These are phyloP conservation scores for Sebastes trivittatus DNA, from an alignment of 2,797 vertebrate species.

Conservation along the genomic window DNA sequence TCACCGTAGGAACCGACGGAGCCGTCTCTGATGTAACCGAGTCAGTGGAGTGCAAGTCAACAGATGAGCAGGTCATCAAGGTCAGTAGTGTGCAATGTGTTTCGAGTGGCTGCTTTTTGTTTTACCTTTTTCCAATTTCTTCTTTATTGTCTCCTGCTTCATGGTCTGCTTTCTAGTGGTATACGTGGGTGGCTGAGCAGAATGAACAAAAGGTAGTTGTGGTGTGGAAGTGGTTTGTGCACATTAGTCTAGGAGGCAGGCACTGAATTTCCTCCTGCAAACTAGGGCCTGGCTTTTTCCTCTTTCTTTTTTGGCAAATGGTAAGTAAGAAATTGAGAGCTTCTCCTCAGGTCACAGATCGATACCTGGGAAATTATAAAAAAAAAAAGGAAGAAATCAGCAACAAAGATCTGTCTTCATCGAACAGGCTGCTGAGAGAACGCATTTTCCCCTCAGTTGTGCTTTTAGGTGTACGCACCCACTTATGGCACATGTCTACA, in stretches of 20 bases:
- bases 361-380: background rate
- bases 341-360: background rate
- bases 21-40: conserved; percentile 91
- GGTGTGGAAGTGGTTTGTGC: background rate
- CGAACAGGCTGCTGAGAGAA: background rate
- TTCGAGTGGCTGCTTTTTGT: background rate
- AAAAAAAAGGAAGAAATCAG: background rate
- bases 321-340: background rate
- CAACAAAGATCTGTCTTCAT: background rate
- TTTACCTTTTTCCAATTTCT: background rate
- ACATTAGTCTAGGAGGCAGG: background rate
- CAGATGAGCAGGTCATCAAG: conserved; percentile 91
- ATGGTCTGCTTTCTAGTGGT: background rate
- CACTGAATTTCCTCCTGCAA: background rate
- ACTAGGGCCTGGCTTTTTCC: background rate
- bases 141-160: background rate
- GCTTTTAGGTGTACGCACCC: background rate
- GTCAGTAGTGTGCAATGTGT: conserved; percentile 71
- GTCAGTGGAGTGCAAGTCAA: conserved; percentile 90
- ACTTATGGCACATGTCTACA: background rate
- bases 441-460: background rate
- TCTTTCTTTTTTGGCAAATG: background rate
- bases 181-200: background rate
- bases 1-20: conserved; percentile 89
- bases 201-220: conserved; percentile 5